Base-by-base conservation (phyloP, 2,888 invertebrate species). In the Chrysomela aeneicollis region DNA sequence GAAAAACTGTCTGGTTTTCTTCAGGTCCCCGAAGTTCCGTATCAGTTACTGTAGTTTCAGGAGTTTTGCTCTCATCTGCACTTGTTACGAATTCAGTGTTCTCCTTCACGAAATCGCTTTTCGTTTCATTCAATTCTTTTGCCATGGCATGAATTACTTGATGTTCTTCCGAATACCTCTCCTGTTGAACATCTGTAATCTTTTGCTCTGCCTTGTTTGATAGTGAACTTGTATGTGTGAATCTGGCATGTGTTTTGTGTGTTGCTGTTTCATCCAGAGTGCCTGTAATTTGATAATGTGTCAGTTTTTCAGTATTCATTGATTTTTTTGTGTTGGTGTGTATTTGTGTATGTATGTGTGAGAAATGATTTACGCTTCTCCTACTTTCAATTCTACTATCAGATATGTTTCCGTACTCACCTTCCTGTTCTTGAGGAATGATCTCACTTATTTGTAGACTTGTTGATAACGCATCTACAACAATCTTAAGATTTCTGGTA, bases 1-100 rank as follows among this genome's bases (percentile, higher is more conserved):
- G 12, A 42, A 15, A 4, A 4, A 42, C n/a, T 74, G 63, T 86
- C 85, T 0, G 87, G 88, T 72, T 87, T 75, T 77, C 87, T 88
- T 77, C 71, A 5, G 67, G 72, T 73, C 68, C 62, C 61, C 77
- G 70, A 64, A 77, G 70, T 68, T 79, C 74, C 68, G 79, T 79
- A 26, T 82, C 75, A 15, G 84, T 84, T 5, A 71, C 64, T 66
- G 82, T 82, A 0, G 75, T 77, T 52, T 77, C 71, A 0, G 81
- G 79, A 30, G 68, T 63, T 15, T 26, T 26, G 3, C 26, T 6
- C 6, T 26, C 26, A 26, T 26, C 26, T 26, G 3, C 26, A 6
- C 3, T 6, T 5, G 26, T 26, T 5, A 26, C 26, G 6, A 26
- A 5, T 26, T 26, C 26, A 6, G 26, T 26, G 3, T 35, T 10